Evolutionary conservation across 1,140 invertebrate genomes (phyloP), one percentile per base, ranked within the genome.

Genomic region (Cherax quadricarinatus): DNA sequence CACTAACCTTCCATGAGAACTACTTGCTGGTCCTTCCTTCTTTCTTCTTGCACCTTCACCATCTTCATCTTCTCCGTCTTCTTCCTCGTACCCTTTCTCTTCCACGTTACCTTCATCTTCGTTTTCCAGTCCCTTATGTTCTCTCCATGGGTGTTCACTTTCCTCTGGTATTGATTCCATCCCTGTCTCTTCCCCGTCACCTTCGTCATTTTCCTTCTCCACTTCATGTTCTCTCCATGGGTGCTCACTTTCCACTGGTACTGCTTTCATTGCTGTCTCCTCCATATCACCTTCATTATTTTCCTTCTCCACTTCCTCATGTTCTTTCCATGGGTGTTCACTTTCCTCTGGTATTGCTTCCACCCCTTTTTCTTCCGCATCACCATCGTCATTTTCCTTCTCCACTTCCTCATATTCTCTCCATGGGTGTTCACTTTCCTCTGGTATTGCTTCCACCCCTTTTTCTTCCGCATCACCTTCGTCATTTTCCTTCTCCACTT

Each of bases 81-180:
- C 87, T 7, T 81, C 62, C 12, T 89, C 87, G 12, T 75, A 48
- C 62, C 60, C 48, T 53, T 18, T 79, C n/a, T 48, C 81, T 57
- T 16, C 53, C 53, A 21, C 53, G 6, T 30, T n/a, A 53, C 10
- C 49, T 83, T 30, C 49, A 41, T 41, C 2, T 12, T 12, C 80
- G 7, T 82, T 49, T 41, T n/a, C 21, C 30, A n/a, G 1, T 14
- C 2, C 30, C 30, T 21, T 4, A 4, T 49, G 14, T 41, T 81
- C 16, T 14, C 4, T 81, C 41, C 79, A 7, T 81, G 7, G 14
- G 4, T 53, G 4, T 41, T 24, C 51, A n/a, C 14, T 53, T 7
- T 53, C 41, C 4, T 5, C 48, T 51, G n/a, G 21, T 6, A 21
- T 24, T 30, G 10, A 1, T n/a, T 10, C 18, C 62, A 0, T 0